Evolutionary conservation across 2,888 invertebrate genomes (phyloP), one percentile per base, ranked within the genome.

Genomic region (Marasmarcha lunaedactyla): DNA sequence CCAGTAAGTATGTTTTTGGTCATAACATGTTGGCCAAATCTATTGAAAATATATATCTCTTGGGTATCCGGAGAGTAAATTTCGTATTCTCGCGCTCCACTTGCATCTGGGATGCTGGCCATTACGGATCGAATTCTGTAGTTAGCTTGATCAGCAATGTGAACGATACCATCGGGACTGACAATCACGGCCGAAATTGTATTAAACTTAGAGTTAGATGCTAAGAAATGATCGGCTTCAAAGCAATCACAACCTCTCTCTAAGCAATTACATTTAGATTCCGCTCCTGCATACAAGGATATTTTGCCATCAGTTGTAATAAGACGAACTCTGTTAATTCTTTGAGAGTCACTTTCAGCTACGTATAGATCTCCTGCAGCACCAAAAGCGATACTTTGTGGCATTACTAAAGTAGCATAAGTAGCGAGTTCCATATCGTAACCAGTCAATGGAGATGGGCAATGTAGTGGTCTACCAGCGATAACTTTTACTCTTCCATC

Each of bases 1-100:
- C 95, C 95, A 0, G 97, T 97, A n/a, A 98, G 81, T 44, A 98
- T 97, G 61, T 97, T 96, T 51, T 92, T 92, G 0, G 97, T 98
- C 41, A 93, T 91, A 2, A 95, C 89, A 61, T 98, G 98, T 64
- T 97, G 97, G 0, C 98, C 98, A 60, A 96, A 95, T 50, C 95
- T 85, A 57, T 96, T 96, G 77, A 96, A 96, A 14, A 95, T 89
- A 57, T 95, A 96, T 44, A 95, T 91, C 69, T 98, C 98, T 69
- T 97, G 97, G 2, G 95, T 94, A 55, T 97, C 96, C 0, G 97
- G 94, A 0, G 96, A 95, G 57, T 94, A 94, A 42, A 99, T 95
- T 67, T 97, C 95, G 63, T 97, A 98, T 60, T 95, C 94, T 35
- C 94, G 84, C 0, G 91, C 87, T 1, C 89, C 87, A 53, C 92